phyloP scores from a whole-genome alignment of 2,888 invertebrate species.

The Microctonus aethiopoides region DNA sequence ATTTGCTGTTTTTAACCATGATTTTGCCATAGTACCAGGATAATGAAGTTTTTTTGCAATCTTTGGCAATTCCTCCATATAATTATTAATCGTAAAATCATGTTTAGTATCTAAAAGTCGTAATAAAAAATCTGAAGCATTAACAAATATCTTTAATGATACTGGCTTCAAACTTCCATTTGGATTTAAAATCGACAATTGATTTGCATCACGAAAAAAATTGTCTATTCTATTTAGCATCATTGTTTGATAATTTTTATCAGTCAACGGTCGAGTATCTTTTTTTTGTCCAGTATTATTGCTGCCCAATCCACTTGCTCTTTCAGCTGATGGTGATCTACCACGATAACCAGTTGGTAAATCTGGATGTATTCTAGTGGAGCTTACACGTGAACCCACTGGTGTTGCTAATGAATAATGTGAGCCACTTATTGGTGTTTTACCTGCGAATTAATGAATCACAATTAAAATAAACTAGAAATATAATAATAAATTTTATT shows the following conservation, averaged over 20 bases:
- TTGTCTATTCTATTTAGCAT: conserved; percentile 58
- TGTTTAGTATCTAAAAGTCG: conserved; percentile 51
- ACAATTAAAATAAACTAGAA: neutral
- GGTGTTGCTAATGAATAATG: conserved; percentile 34
- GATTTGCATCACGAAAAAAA: conserved; percentile 50
- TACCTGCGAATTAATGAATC: conserved; percentile 33
- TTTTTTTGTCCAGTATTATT: conserved; percentile 52
- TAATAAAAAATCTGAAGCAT: conserved; percentile 52
- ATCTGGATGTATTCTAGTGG: conserved; percentile 8
- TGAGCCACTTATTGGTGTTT: conserved; percentile 21
- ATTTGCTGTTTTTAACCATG: conserved; percentile 73
- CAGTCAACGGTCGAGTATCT: conserved; percentile 55
- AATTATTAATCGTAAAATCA: conserved; percentile 52
- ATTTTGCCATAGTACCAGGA: conserved; percentile 71
- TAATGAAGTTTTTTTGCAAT: conserved; percentile 70
- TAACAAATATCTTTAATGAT: conserved; percentile 59
- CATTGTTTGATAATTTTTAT: conserved; percentile 56
- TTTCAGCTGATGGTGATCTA: conserved; percentile 57
- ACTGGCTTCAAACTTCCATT: conserved; percentile 59
- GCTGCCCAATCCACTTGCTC: conserved; percentile 48
- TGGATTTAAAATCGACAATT: conserved; percentile 49
- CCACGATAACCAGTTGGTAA: conserved; percentile 41
- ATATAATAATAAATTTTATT: neutral
- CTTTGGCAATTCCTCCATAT: conserved; percentile 68
- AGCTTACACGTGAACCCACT: conserved; percentile 22